Evolutionary conservation across 2,797 vertebrate genomes (phyloP).

Genomic region (Megalops cyprinoides): DNA sequence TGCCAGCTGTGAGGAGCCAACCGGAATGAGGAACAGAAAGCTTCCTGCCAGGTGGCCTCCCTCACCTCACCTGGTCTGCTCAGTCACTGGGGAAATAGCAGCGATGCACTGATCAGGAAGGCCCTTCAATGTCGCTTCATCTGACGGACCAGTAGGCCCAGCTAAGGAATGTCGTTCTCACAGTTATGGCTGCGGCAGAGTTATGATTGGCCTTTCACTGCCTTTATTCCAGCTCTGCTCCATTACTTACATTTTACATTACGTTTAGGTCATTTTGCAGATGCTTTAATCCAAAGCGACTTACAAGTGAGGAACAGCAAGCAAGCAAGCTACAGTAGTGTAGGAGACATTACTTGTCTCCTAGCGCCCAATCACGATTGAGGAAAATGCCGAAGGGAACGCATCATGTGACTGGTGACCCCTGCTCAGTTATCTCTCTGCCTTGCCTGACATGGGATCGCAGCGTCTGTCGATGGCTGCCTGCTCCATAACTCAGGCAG

Average conservation of each 20-base stretch:
- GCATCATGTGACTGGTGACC: not conserved
- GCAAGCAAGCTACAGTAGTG: no score
- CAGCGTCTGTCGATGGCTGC: slow-evolving; percentile 36
- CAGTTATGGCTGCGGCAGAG: no score
- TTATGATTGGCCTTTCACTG: no score
- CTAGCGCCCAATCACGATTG: not conserved
- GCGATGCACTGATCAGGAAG: not conserved
- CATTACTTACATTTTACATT: no score
- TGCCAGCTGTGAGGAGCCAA: no score
- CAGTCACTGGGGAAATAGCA: not conserved
- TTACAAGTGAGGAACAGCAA: no score
- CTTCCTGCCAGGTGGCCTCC: not conserved
- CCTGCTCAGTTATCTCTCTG: not conserved
- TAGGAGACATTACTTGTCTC: not conserved
- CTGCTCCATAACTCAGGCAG: slow-evolving; percentile 36
- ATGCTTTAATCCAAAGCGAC: no score
- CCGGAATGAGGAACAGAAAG: not conserved
- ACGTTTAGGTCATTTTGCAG: no score
- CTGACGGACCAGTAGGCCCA: not conserved
- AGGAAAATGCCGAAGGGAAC: not conserved
- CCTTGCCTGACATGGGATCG: slow-evolving; percentile 10
- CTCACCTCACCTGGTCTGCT: not conserved
- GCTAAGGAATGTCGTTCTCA: not conserved
- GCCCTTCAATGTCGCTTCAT: not conserved
- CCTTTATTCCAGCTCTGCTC: no score